These are phyloP conservation scores for Calosoma granatense DNA, from an alignment of 1,140 invertebrate genomes.

Conservation along the genomic window DNA sequence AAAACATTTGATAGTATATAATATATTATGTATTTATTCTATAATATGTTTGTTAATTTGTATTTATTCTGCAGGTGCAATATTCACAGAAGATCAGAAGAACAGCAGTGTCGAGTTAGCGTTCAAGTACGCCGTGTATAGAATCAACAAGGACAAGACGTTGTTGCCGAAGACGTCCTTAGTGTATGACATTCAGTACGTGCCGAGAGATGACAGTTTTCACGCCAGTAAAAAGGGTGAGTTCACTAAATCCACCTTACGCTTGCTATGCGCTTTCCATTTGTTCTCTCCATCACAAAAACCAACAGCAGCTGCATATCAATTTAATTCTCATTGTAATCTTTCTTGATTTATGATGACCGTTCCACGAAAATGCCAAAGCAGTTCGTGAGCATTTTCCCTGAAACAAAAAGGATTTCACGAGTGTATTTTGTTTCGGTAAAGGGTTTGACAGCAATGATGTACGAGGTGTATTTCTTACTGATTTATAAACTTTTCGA, in stretches of 20 bases:
- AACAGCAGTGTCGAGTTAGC: conserved; percentile 74
- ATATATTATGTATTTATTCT: too few relatives aligned
- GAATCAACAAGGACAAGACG: conserved; percentile 76
- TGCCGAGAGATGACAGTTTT: conserved; percentile 77
- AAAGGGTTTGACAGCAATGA: too few relatives aligned
- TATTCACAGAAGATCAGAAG: conserved; percentile 80
- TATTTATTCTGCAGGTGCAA: conserved; percentile 53
- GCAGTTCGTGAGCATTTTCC: too few relatives aligned
- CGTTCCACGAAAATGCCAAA: too few relatives aligned
- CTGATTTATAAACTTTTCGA: too few relatives aligned
- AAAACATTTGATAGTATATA: too few relatives aligned
- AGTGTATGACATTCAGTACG: conserved; percentile 84
- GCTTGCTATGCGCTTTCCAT: too few relatives aligned
- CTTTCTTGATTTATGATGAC: not conserved
- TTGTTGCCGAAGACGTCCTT: conserved; percentile 77
- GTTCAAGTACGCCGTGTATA: conserved; percentile 87
- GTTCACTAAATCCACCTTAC: conserved; percentile 14
- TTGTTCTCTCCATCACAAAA: too few relatives aligned
- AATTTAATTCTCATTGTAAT: not conserved
- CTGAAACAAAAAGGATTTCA: too few relatives aligned
- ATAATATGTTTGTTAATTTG: too few relatives aligned
- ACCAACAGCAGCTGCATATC: not conserved
- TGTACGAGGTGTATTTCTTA: too few relatives aligned
- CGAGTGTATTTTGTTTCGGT: too few relatives aligned
- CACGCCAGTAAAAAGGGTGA: conserved; percentile 82